Percentiles rank a stretch among this genome's conserved stretches.
Evolutionary conservation across 2,113 vertebrate genomes (phyloP).

Genomic region (Zosterops borbonicus): DNA sequence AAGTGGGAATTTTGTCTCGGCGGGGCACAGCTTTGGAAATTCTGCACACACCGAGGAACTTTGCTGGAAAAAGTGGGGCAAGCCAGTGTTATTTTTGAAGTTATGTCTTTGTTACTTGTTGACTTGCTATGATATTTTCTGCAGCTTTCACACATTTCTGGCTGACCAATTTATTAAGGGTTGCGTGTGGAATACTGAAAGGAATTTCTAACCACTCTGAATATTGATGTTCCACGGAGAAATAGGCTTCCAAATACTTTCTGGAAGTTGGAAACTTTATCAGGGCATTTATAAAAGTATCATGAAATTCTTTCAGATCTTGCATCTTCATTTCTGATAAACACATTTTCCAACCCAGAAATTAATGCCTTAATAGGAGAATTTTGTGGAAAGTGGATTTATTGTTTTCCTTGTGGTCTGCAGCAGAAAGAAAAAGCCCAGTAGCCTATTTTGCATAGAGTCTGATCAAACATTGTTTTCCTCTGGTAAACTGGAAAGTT

Average conservation of each 20-base stretch:
- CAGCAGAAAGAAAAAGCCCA: not conserved
- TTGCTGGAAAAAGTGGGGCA: slow-evolving; percentile 3
- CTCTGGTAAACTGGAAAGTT: not conserved
- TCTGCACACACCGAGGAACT: not conserved
- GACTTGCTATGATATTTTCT: slow-evolving; percentile 8
- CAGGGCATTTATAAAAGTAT: not conserved
- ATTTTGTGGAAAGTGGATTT: not conserved
- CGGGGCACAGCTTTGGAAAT: not conserved
- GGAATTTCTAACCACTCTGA: not conserved
- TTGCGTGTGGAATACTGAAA: slow-evolving; percentile 7
- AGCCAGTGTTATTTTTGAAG: not conserved
- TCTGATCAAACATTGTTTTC: not conserved
- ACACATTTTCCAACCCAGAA: not conserved
- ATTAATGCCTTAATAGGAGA: not conserved
- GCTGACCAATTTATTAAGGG: slow-evolving; percentile 35
- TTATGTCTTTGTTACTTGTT: not conserved
- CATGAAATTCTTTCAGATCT: not conserved
- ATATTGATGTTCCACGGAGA: not conserved
- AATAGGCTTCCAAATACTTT: not conserved
- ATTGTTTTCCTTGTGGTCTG: not conserved
- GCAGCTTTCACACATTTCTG: not conserved
- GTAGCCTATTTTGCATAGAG: not conserved
- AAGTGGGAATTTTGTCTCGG: not conserved
- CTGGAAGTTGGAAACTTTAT: not conserved
- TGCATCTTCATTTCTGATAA: not conserved